Evolutionary conservation across 2,888 invertebrate species (phyloP).

Genomic region (Noctuana brunneofusca): DNA sequence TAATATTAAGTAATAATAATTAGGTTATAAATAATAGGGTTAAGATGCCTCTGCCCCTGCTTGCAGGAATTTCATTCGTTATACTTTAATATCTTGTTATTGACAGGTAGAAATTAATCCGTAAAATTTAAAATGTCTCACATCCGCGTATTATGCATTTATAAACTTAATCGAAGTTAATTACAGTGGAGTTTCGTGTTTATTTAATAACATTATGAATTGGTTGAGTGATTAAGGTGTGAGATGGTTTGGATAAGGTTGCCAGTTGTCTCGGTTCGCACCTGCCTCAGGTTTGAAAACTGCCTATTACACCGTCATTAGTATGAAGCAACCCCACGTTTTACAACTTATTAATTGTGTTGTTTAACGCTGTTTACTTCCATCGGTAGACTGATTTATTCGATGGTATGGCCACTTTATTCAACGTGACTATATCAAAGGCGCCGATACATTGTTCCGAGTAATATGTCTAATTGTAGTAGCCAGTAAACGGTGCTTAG

Average conservation of each 20-base stretch:
- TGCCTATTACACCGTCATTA: slow-evolving; percentile 70
- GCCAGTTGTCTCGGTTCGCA: slow-evolving; percentile 51
- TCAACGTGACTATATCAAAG: slow-evolving; percentile 25
- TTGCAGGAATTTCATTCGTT: not conserved
- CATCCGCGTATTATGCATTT: slow-evolving; percentile 23
- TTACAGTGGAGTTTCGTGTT: slow-evolving; percentile 36
- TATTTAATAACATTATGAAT: slow-evolving; percentile 56
- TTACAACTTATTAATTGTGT: slow-evolving; percentile 71
- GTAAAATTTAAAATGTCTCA: slow-evolving; percentile 19
- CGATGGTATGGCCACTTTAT: slow-evolving; percentile 17
- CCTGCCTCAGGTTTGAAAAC: slow-evolving; percentile 64
- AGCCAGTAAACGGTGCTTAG: slow-evolving; percentile 16
- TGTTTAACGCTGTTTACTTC: slow-evolving; percentile 54
- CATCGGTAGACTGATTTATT: slow-evolving; percentile 27
- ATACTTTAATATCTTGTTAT: not conserved
- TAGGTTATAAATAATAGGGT: not conserved
- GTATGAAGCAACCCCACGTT: slow-evolving; percentile 62
- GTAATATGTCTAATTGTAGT: slow-evolving; percentile 28
- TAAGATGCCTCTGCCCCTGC: not conserved
- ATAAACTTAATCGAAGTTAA: slow-evolving; percentile 27
- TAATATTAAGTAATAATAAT: too few species aligned
- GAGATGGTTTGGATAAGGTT: slow-evolving; percentile 59
- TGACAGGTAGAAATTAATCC: not conserved
- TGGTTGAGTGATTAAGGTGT: slow-evolving; percentile 66
- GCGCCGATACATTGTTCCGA: slow-evolving; percentile 20